Percentiles rank a stretch among this genome's conserved stretches.
Evolutionary conservation across 2,113 vertebrate genomes (phyloP).

Genomic region (Bufo gargarizans): DNA sequence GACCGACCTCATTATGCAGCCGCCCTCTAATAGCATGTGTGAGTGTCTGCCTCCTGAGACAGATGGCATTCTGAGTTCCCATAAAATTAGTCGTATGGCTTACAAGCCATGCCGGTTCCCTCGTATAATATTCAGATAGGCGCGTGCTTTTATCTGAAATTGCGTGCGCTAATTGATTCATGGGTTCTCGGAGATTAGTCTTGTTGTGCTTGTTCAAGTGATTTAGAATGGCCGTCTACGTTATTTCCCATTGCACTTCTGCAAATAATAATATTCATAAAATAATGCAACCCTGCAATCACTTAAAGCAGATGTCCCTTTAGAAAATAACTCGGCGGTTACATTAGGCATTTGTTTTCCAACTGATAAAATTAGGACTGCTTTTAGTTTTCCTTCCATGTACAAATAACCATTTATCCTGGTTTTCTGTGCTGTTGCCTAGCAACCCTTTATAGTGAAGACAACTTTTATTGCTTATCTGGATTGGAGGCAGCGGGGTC

Average conservation of each 20-base stretch:
- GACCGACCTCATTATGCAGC: conserved; percentile 54
- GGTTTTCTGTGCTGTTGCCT: conserved; percentile 10
- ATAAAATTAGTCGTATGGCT: conserved; percentile 41
- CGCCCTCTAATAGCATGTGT: conserved; percentile 36
- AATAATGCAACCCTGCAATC: conserved; percentile 37
- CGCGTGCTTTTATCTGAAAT: conserved; percentile 23
- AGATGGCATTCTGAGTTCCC: conserved; percentile 48
- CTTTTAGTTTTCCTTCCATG: conserved; percentile 18
- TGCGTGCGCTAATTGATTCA: conserved; percentile 37
- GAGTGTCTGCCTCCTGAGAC: conserved; percentile 51
- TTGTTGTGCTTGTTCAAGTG: conserved; percentile 50
- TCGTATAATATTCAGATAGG: conserved; percentile 48
- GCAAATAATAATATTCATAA: conserved; percentile 48
- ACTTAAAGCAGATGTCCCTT: conserved; percentile 38
- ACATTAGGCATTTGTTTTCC: conserved; percentile 40
- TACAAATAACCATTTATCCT: conserved; percentile 21
- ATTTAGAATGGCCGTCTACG: conserved; percentile 37
- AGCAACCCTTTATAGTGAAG: background rate
- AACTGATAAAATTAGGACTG: conserved; percentile 29
- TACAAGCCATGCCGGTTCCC: conserved; percentile 43
- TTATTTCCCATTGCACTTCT: conserved; percentile 44
- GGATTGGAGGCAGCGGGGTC: background rate
- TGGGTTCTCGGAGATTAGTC: conserved; percentile 32
- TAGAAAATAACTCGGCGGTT: conserved; percentile 28
- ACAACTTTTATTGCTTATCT: conserved; percentile 9